A percentile compares a stretch with the other conserved stretches of the same genome.
Evolutionary conservation across 1,140 invertebrate species (phyloP).

Genomic region (Drosophila tropicalis): DNA sequence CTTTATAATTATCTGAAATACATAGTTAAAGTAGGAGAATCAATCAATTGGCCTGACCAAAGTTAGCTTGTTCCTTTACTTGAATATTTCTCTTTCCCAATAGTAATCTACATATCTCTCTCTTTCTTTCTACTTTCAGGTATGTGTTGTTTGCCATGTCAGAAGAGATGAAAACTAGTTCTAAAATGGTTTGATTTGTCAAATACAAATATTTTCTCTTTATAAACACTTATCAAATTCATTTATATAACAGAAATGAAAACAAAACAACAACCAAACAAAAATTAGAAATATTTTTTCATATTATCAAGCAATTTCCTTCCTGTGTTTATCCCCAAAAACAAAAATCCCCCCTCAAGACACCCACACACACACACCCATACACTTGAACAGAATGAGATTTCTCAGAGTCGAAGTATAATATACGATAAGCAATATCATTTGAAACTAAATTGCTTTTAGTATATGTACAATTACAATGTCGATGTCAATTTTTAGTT

Average conservation of each 20-base stretch:
- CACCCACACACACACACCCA: not conserved
- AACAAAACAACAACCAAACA: not conserved
- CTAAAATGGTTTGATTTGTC: slow-evolving; percentile 4
- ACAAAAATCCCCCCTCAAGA: not conserved
- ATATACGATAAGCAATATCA: slow-evolving; percentile 24
- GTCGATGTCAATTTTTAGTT: slow-evolving; percentile 42
- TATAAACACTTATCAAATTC: not conserved
- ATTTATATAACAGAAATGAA: not conserved
- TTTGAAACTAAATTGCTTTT: slow-evolving; percentile 26
- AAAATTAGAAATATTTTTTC: not conserved
- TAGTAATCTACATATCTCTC: not conserved
- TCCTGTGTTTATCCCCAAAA: slow-evolving; percentile 2
- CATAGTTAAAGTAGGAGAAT: too few relatives aligned
- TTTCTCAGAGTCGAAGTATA: slow-evolving; percentile 1
- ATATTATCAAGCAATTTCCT: slow-evolving; percentile 1
- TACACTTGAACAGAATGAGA: not conserved
- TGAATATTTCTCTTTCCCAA: not conserved
- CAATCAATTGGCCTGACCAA: too few relatives aligned
- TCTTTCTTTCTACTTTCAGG: not conserved
- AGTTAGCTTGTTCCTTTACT: too few relatives aligned
- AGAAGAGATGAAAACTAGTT: not conserved
- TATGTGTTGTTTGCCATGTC: not conserved
- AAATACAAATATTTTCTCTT: not conserved
- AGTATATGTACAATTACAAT: slow-evolving; percentile 18
- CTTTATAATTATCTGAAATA: too few relatives aligned